Evolutionary conservation across 1,140 invertebrate genomes (phyloP).

Genomic region (Hylyphantes graminicola): DNA sequence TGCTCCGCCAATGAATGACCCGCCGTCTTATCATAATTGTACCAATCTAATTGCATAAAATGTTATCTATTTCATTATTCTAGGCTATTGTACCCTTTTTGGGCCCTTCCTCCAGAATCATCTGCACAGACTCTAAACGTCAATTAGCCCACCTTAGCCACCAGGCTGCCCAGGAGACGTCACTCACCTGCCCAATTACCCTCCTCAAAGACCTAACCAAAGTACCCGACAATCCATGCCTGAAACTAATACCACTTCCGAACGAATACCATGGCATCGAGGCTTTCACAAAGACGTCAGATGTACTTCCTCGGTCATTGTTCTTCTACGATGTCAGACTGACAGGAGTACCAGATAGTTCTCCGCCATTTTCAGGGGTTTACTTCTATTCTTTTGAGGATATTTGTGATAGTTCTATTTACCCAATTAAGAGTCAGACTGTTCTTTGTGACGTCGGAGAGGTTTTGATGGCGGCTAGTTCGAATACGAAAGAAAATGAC

Average conservation of each 20-base stretch:
- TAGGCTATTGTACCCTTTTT: not conserved
- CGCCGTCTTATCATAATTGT: no score
- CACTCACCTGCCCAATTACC: not conserved
- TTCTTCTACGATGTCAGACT: conserved; percentile 40
- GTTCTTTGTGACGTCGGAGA: not conserved
- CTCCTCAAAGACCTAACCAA: conserved; percentile 6
- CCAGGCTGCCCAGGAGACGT: not conserved
- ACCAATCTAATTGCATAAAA: no score
- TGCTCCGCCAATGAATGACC: no score
- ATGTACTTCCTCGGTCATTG: not conserved
- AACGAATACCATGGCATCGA: not conserved
- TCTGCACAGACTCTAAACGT: conserved; percentile 21
- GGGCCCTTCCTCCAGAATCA: conserved; percentile 7
- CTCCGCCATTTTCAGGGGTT: not conserved
- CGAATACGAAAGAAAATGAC: not conserved
- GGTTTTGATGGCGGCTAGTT: not conserved
- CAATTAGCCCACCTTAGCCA: not conserved
- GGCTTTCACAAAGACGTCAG: conserved; percentile 12
- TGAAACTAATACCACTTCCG: conserved; percentile 7
- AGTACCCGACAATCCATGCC: conserved; percentile 1
- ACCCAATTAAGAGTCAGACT: not conserved
- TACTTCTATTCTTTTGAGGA: conserved; percentile 31
- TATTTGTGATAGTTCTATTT: not conserved
- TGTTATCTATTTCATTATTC: not conserved
- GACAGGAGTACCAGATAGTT: not conserved